Conservation (phyloP, 1,140 invertebrate genomes). For the Atta texana region DNA sequence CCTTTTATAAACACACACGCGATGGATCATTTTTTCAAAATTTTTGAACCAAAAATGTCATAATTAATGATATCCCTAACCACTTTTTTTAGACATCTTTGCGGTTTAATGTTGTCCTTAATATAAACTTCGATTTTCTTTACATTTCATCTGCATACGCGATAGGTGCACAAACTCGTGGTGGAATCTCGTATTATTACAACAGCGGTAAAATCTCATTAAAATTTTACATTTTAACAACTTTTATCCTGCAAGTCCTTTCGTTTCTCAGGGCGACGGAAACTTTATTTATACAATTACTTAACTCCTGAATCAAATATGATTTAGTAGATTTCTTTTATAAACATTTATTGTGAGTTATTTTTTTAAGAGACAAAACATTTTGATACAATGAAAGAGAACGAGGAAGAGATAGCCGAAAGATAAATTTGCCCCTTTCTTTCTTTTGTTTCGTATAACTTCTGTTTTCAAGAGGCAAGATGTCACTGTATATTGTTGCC, state of each 20-base stretch:
- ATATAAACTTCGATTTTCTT: too few species aligned
- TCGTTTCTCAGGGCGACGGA: not conserved
- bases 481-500: slow-evolving; percentile 6
- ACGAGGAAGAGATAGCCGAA: not conserved
- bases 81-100: too few species aligned
- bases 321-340: not conserved
- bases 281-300: not conserved
- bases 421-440: not conserved
- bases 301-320: not conserved
- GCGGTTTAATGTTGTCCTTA: too few species aligned
- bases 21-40: too few species aligned
- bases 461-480: slow-evolving; percentile 2
- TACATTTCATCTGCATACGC: too few species aligned
- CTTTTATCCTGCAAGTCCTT: not conserved
- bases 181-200: not conserved
- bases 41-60: too few species aligned
- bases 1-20: too few species aligned
- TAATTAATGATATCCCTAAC: too few species aligned
- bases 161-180: too few species aligned
- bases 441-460: slow-evolving; percentile 26
- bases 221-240: slow-evolving; percentile 22
- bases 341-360: not conserved
- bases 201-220: slow-evolving; percentile 13
- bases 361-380: not conserved
- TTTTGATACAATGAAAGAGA: not conserved